Evolutionary conservation across 2,888 invertebrate genomes (phyloP), one percentile per base, ranked within the genome.

Genomic region (Stomorhina lunata): DNA sequence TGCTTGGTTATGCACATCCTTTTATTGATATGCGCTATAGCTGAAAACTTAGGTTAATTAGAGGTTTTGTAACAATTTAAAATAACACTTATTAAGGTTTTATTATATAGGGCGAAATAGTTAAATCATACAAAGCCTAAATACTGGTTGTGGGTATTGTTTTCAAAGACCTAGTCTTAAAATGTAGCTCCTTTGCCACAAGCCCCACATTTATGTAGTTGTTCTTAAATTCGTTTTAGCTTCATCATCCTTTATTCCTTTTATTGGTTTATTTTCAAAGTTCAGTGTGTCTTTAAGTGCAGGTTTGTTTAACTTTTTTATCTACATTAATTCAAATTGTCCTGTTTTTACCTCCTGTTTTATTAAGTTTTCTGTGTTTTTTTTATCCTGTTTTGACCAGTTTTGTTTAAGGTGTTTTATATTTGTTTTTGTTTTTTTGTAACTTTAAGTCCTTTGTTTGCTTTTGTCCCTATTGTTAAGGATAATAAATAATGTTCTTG

Each of bases 211-310:
- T 37, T 37, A 9, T 37, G 6, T 37, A 37, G 37, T 37, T 37
- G 17, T 37, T 6, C 34, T 37, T 29, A 20, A 37, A 34, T 20
- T 34, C 6, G 6, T 10, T 57, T 27, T 50, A 3, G 12, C 5
- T 40, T 25, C 12, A 10, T 12, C 22, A 7, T 57, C 20, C 10
- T 10, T 6, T 6, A 34, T 32, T 34, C 48, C 1, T 68, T 55
- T 48, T 37, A 20, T 7, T 57, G 27, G 20, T 27, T 34, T 59
- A 53, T 65, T 55, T 55, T 34, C 50, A 25, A 43, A 55, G 65
- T 75, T 75, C 66, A 59, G 32, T 63, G 57, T 59, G 59, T 66
- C 34, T 76, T 76, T 66, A 55, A 75, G 75, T 75, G 29, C 20
- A 57, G 45, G 37, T 66, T 66, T 76, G 34, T 57, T 34, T 55